Percentiles rank a stretch among this genome's conserved stretches.
Evolutionary conservation across 2,888 invertebrate species (phyloP).

Genomic region (Drosophila siamana): DNA sequence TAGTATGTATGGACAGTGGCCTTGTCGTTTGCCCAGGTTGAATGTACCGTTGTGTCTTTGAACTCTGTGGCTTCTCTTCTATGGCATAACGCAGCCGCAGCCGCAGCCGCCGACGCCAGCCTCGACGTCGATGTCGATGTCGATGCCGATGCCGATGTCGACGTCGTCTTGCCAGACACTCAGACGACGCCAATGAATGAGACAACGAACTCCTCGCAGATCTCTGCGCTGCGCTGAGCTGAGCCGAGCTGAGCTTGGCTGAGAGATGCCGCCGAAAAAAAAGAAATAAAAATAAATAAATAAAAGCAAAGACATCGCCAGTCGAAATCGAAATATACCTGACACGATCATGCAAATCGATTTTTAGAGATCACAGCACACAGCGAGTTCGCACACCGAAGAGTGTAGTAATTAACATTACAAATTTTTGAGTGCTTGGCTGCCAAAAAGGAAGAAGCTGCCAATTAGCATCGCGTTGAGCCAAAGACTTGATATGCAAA

Average conservation of each 20-base stretch:
- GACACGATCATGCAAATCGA: constrained; percentile 77
- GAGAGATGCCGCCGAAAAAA: constrained; percentile 50
- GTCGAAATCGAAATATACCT: constrained; percentile 75
- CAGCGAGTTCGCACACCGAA: constrained; percentile 29
- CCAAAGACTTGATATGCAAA: constrained; percentile 51
- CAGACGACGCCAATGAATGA: constrained; percentile 79
- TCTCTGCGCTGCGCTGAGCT: background rate
- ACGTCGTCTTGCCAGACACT: constrained; percentile 71
- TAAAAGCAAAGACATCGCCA: constrained; percentile 42
- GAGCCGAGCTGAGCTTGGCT: background rate
- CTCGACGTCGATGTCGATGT: constrained; percentile 42
- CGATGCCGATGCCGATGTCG: constrained; percentile 40
- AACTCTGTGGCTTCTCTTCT: constrained; percentile 62
- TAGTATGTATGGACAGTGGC: constrained; percentile 59
- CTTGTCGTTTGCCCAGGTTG: constrained; percentile 73
- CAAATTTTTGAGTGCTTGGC: constrained; percentile 61
- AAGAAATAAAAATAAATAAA: constrained; percentile 19
- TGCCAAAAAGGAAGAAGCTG: constrained; percentile 58
- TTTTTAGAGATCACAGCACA: constrained; percentile 30
- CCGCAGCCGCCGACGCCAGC: constrained; percentile 25
- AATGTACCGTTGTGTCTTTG: constrained; percentile 79
- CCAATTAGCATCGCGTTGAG: constrained; percentile 70
- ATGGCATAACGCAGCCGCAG: constrained; percentile 71
- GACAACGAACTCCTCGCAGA: constrained; percentile 67
- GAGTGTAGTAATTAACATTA: constrained; percentile 70